Evolutionary conservation across 1,140 invertebrate genomes (phyloP), one percentile per base, ranked within the genome.

Genomic region (Nylanderia fulva): DNA sequence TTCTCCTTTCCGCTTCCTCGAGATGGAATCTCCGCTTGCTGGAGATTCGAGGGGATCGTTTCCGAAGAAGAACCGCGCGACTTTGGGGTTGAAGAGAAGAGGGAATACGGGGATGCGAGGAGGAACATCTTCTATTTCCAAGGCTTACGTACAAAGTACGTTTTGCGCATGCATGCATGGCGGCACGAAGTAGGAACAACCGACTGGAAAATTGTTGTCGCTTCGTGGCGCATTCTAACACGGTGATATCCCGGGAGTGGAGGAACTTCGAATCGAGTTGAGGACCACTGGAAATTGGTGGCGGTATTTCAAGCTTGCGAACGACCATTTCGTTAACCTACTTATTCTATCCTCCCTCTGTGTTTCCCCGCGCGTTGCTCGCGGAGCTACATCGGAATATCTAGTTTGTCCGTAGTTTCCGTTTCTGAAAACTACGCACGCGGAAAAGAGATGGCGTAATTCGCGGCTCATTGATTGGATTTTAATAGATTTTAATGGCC

Each of bases 291-390:
- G 66, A 84, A 90, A 90, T 90, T 90, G 86, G 68, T 84, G 79
- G 86, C 60, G 88, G 86, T 90, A 90, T 87, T 83, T 90, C 83
- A 87, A 86, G 83, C 86, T 90, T 86, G 83, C 76, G 77, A 87
- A 89, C 86, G 86, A 90, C 88, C 88, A 90, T 90, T 90, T 90
- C 86, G 77, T 90, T 90, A 90, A 90, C 86, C 88, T 90, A 90
- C 83, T 90, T 90, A 90, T 87, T 90, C 88, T 75, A 80, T 48
- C 82, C 85, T 86, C 48, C 21, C 29, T 42, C 52, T 86, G 15
- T 48, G n/a, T n/a, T n/a, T 48, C 45, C 76, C 61, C 48, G 4
- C 45, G 60, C 63, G 45, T 18, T n/a, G 39, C 48, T 71, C 64
- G 48, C 52, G 52, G 54, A 71, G 66, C 64, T 24, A 15, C 36